Evolutionary conservation across 2,797 vertebrate genomes (phyloP), one percentile per base, ranked within the genome.

Genomic region (Hipposideros larvatus): DNA sequence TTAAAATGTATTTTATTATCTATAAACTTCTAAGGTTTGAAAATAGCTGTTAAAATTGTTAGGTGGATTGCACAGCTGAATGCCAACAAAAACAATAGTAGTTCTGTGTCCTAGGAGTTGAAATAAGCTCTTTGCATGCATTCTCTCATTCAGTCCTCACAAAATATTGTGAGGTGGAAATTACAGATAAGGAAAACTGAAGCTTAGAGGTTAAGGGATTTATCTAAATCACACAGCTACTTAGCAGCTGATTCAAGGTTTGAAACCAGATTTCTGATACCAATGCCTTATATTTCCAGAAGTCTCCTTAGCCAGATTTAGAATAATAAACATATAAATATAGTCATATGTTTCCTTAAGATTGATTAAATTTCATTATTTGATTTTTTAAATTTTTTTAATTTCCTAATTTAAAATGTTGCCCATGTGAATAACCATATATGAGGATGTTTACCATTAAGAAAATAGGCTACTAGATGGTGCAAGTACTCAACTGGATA

Each of bases 321-420:
- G 24, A 83, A 70, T 78, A 87, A 77, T 34, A 85, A 48, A 26
- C 9, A 22, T 2, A 74, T 55, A 88, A 74, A 24, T 7, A 3
- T 15, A 80, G 51, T 19, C 22, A 37, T 78, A 57, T 0, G 9
- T 87, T 95, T 94, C 15, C 53, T 92, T 78, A 80, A n/a, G 21
- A 43, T 19, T 26, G 19, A 79, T 48, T 70, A 83, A 34, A 84
- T 74, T 66, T 93, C 19, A 68, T 65, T 78, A 11, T 57, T 65
- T 84, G 15, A n/a, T 73, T 85, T 85, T 88, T 51, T 14, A 65
- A 41, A 80, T 1, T 74, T 48, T 90, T 79, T 28, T 41, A 11
- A 82, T 85, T 92, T 95, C n/a, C 11, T 46, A 77, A 46, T 65
- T 70, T 41, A 93, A 92, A 94, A 87, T 59, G 55, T 55, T 77